Evolutionary conservation across 1,140 invertebrate genomes (phyloP).

Genomic region (Riptortus pedestris): DNA sequence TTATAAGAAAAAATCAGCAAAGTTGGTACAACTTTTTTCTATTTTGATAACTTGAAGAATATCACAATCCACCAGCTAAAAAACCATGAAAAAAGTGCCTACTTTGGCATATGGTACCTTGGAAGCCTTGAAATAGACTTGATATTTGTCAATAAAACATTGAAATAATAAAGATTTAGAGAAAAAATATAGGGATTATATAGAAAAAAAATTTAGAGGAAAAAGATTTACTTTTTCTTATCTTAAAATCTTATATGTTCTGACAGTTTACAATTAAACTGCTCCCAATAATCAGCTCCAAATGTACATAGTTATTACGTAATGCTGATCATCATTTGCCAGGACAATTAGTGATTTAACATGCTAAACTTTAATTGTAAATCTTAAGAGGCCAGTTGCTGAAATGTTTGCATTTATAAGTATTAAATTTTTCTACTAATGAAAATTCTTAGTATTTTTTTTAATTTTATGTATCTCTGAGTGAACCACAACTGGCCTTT

Average conservation of each 20-base stretch:
- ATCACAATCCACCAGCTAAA: too few species aligned
- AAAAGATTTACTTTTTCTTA: conserved; percentile 7
- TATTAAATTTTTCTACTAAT: neutral
- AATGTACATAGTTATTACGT: neutral
- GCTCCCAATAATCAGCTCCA: neutral
- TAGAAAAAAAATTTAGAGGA: neutral
- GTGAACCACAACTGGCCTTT: conserved; percentile 13
- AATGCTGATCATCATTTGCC: neutral
- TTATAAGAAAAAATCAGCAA: too few species aligned
- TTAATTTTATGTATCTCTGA: neutral
- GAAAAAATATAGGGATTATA: neutral
- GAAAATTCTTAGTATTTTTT: neutral
- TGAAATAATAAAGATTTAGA: too few species aligned
- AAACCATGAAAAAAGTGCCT: too few species aligned
- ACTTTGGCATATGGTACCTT: too few species aligned
- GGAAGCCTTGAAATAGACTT: too few species aligned
- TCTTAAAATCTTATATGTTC: neutral
- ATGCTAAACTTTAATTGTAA: neutral
- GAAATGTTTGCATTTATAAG: neutral
- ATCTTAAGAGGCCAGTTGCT: conserved; percentile 9
- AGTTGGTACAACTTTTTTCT: too few species aligned
- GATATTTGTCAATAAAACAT: too few species aligned
- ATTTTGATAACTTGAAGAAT: too few species aligned
- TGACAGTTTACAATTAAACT: neutral
- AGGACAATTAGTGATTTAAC: neutral